phyloP scores from a whole-genome alignment of 2,888 invertebrate genomes.

The Merodon equestris region DNA sequence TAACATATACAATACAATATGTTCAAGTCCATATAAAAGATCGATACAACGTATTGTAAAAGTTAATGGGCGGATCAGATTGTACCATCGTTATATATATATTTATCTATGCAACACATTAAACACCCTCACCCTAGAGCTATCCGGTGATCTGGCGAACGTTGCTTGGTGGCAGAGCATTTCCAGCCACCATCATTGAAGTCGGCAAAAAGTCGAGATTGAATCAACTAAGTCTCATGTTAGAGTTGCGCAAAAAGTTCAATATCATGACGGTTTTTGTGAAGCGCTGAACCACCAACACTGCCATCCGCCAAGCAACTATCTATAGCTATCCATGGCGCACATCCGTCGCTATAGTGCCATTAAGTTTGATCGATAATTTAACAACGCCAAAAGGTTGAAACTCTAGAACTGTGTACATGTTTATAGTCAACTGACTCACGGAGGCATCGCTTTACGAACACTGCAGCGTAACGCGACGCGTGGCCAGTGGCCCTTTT shows the following conservation, averaged over 20 bases:
- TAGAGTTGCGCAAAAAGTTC: conserved; percentile 32
- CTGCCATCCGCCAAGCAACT: conserved; percentile 1
- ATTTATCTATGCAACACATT: conserved; percentile 35
- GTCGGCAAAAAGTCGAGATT: conserved; percentile 22
- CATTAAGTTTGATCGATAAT: conserved; percentile 69
- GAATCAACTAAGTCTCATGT: conserved; percentile 25
- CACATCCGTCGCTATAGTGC: conserved; percentile 48
- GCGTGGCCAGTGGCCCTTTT: conserved; percentile 49
- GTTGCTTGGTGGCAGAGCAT: conserved; percentile 34
- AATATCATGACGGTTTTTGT: conserved; percentile 41
- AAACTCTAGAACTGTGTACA: conserved; percentile 20
- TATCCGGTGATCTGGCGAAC: conserved; percentile 57
- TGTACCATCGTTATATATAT: conserved; percentile 1
- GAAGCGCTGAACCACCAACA: neutral
- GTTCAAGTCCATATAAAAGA: conserved; percentile 13
- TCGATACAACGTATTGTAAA: conserved; percentile 23
- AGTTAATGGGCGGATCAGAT: conserved; percentile 56
- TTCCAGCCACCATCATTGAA: conserved; percentile 47
- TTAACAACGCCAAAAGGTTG: conserved; percentile 64
- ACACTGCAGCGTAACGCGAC: conserved; percentile 44
- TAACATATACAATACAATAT: too few relatives aligned
- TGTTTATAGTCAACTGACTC: conserved; percentile 26
- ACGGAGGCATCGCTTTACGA: conserved; percentile 51
- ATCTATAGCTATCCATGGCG: conserved; percentile 36
- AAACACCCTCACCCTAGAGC: conserved; percentile 63